Evolutionary conservation across 2,888 invertebrate species (phyloP).

Genomic region (Pristionchus exspectatus): DNA sequence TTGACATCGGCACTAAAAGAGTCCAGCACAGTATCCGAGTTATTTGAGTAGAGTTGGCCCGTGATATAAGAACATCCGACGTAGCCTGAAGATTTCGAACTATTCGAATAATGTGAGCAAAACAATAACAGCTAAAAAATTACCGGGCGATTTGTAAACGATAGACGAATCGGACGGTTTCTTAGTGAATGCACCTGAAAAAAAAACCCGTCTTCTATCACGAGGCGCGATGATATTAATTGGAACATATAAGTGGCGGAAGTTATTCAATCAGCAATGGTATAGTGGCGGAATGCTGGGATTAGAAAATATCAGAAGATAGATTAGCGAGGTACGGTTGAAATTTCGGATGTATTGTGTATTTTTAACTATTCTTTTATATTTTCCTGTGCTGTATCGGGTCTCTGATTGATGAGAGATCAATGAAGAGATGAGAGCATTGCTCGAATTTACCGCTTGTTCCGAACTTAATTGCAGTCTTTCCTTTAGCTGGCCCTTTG

Average conservation of each 20-base stretch:
- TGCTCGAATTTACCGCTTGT: neutral
- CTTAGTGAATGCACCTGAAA: neutral
- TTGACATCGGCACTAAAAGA: neutral
- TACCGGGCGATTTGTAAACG: conserved; percentile 5
- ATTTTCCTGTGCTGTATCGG: no score
- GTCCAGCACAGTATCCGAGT: neutral
- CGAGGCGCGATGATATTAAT: neutral
- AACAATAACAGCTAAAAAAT: neutral
- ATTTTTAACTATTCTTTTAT: neutral
- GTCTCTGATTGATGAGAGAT: no score
- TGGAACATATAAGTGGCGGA: no score
- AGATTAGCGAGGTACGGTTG: no score
- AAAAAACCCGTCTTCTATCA: neutral
- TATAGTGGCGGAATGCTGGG: no score
- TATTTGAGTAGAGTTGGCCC: neutral
- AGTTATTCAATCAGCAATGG: no score
- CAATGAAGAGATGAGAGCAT: no score
- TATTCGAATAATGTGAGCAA: neutral
- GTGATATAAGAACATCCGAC: neutral
- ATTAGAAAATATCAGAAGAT: no score
- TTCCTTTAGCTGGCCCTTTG: neutral
- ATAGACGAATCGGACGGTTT: neutral
- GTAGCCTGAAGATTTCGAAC: neutral
- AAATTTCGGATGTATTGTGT: no score
- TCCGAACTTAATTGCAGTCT: neutral